Conservation (phyloP, 2,797 vertebrate genomes). For the Enteromius fasciolatus region DNA sequence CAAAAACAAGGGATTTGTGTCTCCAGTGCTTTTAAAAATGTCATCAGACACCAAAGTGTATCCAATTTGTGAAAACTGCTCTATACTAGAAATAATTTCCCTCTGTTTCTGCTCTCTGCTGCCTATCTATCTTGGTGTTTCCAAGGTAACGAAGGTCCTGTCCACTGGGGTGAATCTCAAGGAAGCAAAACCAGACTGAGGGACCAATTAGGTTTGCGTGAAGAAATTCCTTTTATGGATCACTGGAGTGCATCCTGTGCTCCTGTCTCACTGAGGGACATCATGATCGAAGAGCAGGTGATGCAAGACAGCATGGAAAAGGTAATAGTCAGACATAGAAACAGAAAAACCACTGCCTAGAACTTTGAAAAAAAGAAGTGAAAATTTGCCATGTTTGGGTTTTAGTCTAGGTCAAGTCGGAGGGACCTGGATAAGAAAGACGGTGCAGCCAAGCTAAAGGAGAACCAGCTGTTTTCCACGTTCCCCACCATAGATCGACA, state of each 20-base stretch:
- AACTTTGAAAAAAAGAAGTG: background rate
- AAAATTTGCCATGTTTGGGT: slow-evolving; percentile 21
- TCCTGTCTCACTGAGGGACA: slow-evolving; percentile 89
- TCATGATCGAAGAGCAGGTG: slow-evolving; percentile 93
- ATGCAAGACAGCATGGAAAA: slow-evolving; percentile 85
- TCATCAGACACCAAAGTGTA: background rate
- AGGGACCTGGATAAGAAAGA: slow-evolving; percentile 79
- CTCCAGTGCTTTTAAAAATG: background rate
- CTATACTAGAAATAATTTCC: background rate
- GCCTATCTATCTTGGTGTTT: background rate
- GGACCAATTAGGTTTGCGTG: slow-evolving; percentile 65
- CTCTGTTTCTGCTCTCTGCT: background rate
- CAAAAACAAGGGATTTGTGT: slow-evolving; percentile 2
- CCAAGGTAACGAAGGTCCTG: slow-evolving; percentile 62
- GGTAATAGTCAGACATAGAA: slow-evolving; percentile 72
- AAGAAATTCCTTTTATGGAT: slow-evolving; percentile 83
- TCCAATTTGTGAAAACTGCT: slow-evolving; percentile 3
- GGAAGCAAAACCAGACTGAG: slow-evolving; percentile 12
- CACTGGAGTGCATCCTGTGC: slow-evolving; percentile 87
- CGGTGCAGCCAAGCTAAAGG: slow-evolving; percentile 87
- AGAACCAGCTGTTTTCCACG: slow-evolving; percentile 86
- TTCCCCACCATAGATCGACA: slow-evolving; percentile 90
- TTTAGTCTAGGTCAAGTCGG: slow-evolving; percentile 70
- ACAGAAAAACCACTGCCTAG: slow-evolving; percentile 3
- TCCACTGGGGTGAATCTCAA: slow-evolving; percentile 64